phyloP scores from a whole-genome alignment of 2,888 invertebrate species.

The Mimas tiliae region DNA sequence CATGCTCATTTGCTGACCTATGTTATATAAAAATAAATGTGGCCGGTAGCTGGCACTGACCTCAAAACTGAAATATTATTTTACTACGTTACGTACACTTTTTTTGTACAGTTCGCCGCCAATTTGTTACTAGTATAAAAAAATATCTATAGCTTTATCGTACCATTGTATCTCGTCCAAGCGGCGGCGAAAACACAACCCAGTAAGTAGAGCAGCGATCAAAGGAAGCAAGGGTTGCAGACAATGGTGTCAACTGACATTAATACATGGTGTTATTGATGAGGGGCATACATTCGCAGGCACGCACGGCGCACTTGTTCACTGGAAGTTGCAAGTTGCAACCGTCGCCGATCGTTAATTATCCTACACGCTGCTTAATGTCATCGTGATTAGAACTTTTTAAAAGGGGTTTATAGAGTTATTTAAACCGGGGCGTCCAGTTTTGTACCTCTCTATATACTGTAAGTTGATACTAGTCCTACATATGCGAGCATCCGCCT shows the following conservation, averaged over 20 bases:
- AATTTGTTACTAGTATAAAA: no score
- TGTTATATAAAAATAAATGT: no score
- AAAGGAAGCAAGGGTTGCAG: conserved; percentile 36
- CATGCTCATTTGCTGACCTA: no score
- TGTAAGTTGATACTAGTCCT: no score
- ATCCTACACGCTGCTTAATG: conserved; percentile 31
- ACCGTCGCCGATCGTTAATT: conserved; percentile 33
- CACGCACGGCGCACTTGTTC: conserved; percentile 35
- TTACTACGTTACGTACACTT: no score
- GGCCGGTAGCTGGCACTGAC: no score
- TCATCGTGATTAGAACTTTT: conserved; percentile 20
- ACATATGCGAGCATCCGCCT: no score
- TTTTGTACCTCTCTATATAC: no score
- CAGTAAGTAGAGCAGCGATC: conserved; percentile 22
- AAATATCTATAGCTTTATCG: no score
- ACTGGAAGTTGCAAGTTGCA: conserved; percentile 5
- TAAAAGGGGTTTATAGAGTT: neutral
- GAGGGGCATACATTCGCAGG: conserved; percentile 31
- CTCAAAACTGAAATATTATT: no score
- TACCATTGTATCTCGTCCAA: neutral
- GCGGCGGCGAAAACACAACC: conserved; percentile 1
- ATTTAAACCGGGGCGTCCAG: neutral
- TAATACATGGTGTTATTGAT: conserved; percentile 31
- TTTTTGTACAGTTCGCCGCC: no score
- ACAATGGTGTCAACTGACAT: conserved; percentile 38